A percentile compares a stretch with the other conserved stretches of the same genome.
Evolutionary conservation across 1,140 invertebrate species (phyloP).

Genomic region (Drosophila bocqueti): DNA sequence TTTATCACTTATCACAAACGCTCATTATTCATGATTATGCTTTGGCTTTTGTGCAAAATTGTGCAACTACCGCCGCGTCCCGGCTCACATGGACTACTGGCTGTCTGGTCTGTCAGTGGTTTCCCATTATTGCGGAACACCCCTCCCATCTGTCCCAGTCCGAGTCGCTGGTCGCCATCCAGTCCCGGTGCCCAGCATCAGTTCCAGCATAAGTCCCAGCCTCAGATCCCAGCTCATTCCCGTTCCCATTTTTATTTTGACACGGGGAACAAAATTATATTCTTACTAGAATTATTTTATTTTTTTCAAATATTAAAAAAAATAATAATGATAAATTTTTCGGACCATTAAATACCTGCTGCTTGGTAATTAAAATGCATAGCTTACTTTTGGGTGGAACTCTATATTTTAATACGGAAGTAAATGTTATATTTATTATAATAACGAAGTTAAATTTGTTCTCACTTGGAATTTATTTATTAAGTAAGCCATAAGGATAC

Average conservation of each 20-base stretch:
- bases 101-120: slow-evolving; percentile 50
- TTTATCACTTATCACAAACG: slow-evolving; percentile 80
- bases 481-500: too few species aligned
- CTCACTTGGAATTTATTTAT: fast-evolving
- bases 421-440: too few species aligned
- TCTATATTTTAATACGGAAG: too few species aligned
- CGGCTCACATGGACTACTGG: slow-evolving; percentile 41
- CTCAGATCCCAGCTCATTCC: slow-evolving; percentile 12
- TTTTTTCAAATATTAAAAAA: neutral
- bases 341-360: neutral
- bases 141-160: slow-evolving; percentile 23
- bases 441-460: neutral
- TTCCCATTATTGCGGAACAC: slow-evolving; percentile 42
- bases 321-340: too few species aligned
- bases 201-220: slow-evolving; percentile 2
- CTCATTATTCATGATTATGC: slow-evolving; percentile 85
- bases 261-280: neutral
- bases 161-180: slow-evolving; percentile 6
- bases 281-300: neutral
- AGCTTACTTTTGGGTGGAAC: neutral
- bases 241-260: slow-evolving; percentile 18
- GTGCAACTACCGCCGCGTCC: slow-evolving; percentile 71
- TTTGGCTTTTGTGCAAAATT: slow-evolving; percentile 84
- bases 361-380: neutral
- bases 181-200: slow-evolving; percentile 6